Conservation (phyloP, 1,140 invertebrate species). For the Drosophila parabipectinata region DNA sequence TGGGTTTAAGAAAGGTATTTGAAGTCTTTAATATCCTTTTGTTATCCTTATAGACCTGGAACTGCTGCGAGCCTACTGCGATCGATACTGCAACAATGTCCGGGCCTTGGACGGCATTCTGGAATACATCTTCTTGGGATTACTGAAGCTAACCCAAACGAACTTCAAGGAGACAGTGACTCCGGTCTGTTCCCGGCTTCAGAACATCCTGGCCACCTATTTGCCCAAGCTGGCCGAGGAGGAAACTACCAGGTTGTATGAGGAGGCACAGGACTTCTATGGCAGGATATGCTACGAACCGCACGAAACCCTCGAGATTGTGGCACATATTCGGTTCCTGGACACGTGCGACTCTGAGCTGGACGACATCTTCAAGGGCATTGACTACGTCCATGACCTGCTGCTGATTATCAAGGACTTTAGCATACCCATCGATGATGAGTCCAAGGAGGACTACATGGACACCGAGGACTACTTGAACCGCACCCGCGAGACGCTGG, state of each 20-base stretch:
- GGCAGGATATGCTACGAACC: constrained; percentile 87
- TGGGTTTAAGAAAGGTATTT: constrained; percentile 4
- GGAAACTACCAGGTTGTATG: constrained; percentile 86
- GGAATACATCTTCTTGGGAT: constrained; percentile 87
- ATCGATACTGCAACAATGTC: constrained; percentile 87
- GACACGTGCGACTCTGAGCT: constrained; percentile 87
- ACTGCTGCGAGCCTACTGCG: constrained; percentile 86
- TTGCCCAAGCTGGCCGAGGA: constrained; percentile 87
- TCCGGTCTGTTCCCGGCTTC: constrained; percentile 88
- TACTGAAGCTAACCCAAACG: constrained; percentile 88
- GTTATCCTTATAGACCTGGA: constrained; percentile 84
- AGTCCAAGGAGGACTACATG: constrained; percentile 87
- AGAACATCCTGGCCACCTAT: constrained; percentile 86
- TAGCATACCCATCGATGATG: constrained; percentile 86
- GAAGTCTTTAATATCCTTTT: not conserved
- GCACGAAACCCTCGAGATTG: constrained; percentile 87
- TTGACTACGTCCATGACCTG: constrained; percentile 89
- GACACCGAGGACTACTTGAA: constrained; percentile 85
- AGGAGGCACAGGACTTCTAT: constrained; percentile 86
- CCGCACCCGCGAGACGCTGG: constrained; percentile 84
- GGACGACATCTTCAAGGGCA: constrained; percentile 87
- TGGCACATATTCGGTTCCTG: constrained; percentile 88
- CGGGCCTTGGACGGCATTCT: constrained; percentile 87
- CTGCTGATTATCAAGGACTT: constrained; percentile 90
- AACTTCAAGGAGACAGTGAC: constrained; percentile 89